Percentiles rank a stretch among this genome's conserved stretches.
Evolutionary conservation across 2,888 invertebrate species (phyloP).

Genomic region (Blomia tropicalis): DNA sequence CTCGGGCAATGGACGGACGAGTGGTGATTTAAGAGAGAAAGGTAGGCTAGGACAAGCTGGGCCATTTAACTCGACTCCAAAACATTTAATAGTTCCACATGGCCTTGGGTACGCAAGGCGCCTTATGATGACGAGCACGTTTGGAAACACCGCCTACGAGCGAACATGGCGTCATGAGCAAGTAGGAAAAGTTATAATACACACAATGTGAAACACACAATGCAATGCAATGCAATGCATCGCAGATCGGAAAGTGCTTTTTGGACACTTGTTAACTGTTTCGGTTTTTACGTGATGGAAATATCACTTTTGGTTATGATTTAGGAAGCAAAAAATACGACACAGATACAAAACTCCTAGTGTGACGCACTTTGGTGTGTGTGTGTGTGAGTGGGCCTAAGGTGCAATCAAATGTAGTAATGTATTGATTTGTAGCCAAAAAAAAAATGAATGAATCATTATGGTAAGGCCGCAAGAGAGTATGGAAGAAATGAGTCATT

Average conservation of each 20-base stretch:
- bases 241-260: neutral
- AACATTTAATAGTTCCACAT: neutral
- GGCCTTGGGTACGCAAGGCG: conserved; percentile 1
- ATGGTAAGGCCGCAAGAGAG: neutral
- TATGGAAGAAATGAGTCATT: no score
- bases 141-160: conserved; percentile 9
- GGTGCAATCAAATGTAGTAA: no score
- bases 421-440: neutral
- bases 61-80: no score
- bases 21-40: no score
- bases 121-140: neutral
- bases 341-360: no score
- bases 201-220: neutral
- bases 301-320: no score
- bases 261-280: conserved; percentile 9
- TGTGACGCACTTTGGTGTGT: no score
- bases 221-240: conserved; percentile 2
- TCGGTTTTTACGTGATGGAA: neutral
- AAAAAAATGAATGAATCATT: neutral
- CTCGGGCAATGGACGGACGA: neutral
- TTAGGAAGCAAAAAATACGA: no score
- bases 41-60: no score
- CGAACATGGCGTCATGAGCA: conserved; percentile 3
- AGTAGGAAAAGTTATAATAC: conserved; percentile 9
- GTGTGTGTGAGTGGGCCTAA: no score